Base-by-base conservation (phyloP, 2,888 invertebrate species). In the Drosophila phalerata region DNA sequence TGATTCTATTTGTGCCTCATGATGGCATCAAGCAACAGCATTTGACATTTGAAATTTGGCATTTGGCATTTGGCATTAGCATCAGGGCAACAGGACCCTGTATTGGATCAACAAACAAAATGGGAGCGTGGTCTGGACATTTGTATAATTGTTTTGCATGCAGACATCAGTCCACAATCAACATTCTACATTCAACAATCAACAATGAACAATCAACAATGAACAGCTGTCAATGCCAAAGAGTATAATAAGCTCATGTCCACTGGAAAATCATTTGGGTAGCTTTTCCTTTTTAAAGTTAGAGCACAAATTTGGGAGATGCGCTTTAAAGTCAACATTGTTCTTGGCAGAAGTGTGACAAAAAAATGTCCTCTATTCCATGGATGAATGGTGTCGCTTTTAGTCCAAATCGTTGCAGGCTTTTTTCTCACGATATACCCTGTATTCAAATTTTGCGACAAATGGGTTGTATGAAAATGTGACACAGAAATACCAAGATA, bases 121-220 rank as follows among this genome's bases (percentile, higher is more conserved):
- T 9, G 15, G 15, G 10, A 15, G 15, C 15, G 2, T 38, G 17
- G 40, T 10, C 30, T 40, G 25, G 37, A 47, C 57, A 75, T 71
- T 75, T 75, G 71, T 67, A 55, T 62, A 75, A 75, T 75, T 75
- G 62, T 58, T 75, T 71, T 75, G 28, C 68, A 49, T 49, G 52
- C 37, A 22, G n/a, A 51, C 53, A 45, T 43, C 58, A 43, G 22
- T 56, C 52, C 48, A 34, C 72, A 56, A 38, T 57, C 38, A 52
- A 47, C 71, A 58, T 32, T 62, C 58, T 32, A 38, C 53, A 57
- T 25, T 56, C 63, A 38, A 51, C 69, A 65, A 47, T 34, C 34
- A 3, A 34, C 71, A 56, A 38, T 57, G 38, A 56, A 47, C 71
- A 60, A 25, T 63, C 69, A 42, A 51, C 69, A 68, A 68, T 57